Evolutionary conservation across 2,113 vertebrate genomes (phyloP), one percentile per base, ranked within the genome.

Genomic region (Cephalopterus ornatus): DNA sequence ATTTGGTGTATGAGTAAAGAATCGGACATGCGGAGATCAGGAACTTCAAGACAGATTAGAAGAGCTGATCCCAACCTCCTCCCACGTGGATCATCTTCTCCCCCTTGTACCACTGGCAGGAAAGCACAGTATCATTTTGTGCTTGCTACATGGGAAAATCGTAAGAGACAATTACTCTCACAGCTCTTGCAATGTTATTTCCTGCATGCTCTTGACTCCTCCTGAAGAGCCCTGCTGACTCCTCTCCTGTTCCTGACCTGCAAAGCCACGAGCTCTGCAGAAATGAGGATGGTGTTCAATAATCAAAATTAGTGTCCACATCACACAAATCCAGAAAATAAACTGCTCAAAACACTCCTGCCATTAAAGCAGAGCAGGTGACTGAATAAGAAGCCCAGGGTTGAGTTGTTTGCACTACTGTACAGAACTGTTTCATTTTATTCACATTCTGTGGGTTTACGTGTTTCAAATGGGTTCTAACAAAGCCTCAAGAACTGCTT

Each of bases 11-110:
- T 27, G 30, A 90, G 6, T 39, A 14, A 68, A 85, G 23, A 72
- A n/a, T 0, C 49, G 37, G 50, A n/a, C 41, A 68, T 4, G 10
- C 0, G 1, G 18, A 37, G 53, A 83, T 30, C 20, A 30, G 26
- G 32, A 56, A 50, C 11, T 49, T 74, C 8, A 41, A 65, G 49
- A 49, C n/a, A 71, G 72, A 66, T 26, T 19, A 37, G 39, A n/a
- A 52, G 41, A 53, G 50, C 13, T 81, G 76, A 63, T 50, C 33
- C 33, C 44, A 84, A 4, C 44, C 52, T 80, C 19, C 6, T 58
- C 50, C 56, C 22, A 39, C 7, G 22, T 6, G 14, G 33, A 74
- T 37, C 30, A 62, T 4, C 35, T 53, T 65, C 28, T 37, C 77
- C 37, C 71, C 52, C 49, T 22, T 9, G 30, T 26, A 55, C 19